A percentile compares a stretch with the other conserved stretches of the same genome.
Evolutionary conservation across 1,140 invertebrate genomes (phyloP).

Genomic region (Drosophila chauvacae): DNA sequence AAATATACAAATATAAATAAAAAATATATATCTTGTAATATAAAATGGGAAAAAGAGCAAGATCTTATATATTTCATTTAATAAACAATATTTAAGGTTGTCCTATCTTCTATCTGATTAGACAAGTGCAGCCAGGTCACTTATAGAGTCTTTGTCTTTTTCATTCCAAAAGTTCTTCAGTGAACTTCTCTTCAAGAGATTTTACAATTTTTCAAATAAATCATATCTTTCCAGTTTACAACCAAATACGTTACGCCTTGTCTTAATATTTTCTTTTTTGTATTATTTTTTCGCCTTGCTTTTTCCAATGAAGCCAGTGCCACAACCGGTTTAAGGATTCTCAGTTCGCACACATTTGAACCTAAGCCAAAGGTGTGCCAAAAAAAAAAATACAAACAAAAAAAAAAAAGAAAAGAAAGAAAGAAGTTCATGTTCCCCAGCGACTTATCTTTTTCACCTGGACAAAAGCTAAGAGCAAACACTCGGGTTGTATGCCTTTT

Average conservation of each 20-base stretch:
- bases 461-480: slow-evolving; percentile 9
- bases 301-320: slow-evolving; percentile 1
- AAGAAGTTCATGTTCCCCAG: slow-evolving; percentile 2
- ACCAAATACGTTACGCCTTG: not conserved
- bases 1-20: no score
- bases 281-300: not conserved
- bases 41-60: no score
- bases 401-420: not conserved
- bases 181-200: not conserved
- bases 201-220: not conserved
- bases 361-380: slow-evolving; percentile 11
- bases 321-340: slow-evolving; percentile 17
- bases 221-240: not conserved
- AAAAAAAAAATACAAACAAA: not conserved
- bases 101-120: not conserved
- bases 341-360: slow-evolving; percentile 11
- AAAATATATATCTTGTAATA: no score
- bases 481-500: not conserved
- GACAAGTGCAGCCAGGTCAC: not conserved
- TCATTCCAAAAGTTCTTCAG: not conserved
- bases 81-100: not conserved
- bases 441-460: slow-evolving; percentile 2
- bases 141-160: not conserved
- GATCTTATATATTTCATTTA: no score
- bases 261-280: slow-evolving; percentile 2